A percentile compares a stretch with the other conserved stretches of the same genome.
Conservation (phyloP, 2,797 vertebrate species). For the Fistularia commersonii region DNA sequence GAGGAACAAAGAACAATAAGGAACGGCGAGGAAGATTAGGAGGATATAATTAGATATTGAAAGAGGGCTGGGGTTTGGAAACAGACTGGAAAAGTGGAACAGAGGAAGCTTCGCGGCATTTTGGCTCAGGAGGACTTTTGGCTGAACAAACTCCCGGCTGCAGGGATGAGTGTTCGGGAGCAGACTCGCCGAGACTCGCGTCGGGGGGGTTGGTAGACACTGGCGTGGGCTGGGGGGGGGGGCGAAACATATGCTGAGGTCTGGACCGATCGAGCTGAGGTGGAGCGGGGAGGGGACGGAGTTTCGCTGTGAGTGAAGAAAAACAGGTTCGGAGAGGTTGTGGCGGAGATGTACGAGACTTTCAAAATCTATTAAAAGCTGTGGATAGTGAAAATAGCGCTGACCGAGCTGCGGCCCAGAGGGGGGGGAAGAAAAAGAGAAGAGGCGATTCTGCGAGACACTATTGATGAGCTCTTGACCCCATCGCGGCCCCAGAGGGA, state of each 20-base stretch:
- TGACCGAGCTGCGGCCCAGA: too few species aligned
- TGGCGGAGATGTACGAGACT: conserved; percentile 11
- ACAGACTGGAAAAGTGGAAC: conserved; percentile 55
- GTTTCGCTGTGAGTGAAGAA: neutral
- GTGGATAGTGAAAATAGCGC: too few species aligned
- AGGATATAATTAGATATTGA: neutral
- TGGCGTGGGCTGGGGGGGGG: neutral
- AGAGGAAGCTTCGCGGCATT: conserved; percentile 41
- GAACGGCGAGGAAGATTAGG: too few species aligned
- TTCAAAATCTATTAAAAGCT: conserved; percentile 22
- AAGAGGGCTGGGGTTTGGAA: conserved; percentile 26
- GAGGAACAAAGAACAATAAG: neutral
- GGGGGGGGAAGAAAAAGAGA: too few species aligned
- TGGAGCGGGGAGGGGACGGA: conserved; percentile 5
- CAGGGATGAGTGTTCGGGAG: too few species aligned
- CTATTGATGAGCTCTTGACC: conserved; percentile 22
- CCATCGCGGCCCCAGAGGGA: too few species aligned
- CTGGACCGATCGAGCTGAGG: conserved; percentile 2
- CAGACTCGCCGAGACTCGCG: conserved; percentile 21
- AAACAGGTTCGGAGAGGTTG: conserved; percentile 8
- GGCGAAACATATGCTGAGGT: conserved; percentile 10
- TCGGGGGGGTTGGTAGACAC: conserved; percentile 5
- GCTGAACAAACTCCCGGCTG: too few species aligned
- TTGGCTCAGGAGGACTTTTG: conserved; percentile 50
- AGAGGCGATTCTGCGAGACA: conserved; percentile 7